phyloP scores from a whole-genome alignment of 2,888 invertebrate genomes.

The Orthonevra nobilis region DNA sequence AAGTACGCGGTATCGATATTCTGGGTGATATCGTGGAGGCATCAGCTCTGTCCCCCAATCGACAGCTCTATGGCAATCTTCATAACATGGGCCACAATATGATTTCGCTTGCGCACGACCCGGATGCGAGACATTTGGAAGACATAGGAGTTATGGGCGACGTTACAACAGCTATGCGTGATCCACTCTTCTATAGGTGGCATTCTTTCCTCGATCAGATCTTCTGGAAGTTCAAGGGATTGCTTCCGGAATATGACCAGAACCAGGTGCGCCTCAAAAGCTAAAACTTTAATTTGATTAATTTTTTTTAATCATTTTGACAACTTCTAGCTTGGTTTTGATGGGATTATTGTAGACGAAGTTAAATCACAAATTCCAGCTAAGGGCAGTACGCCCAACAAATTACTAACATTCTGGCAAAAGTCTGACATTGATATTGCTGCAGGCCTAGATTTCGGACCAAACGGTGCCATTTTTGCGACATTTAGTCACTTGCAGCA shows the following conservation, averaged over 20 bases:
- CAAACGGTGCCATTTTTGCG: slow-evolving; percentile 86
- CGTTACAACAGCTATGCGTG: slow-evolving; percentile 91
- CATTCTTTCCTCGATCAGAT: slow-evolving; percentile 88
- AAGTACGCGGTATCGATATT: slow-evolving; percentile 86
- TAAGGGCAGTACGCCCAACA: slow-evolving; percentile 80
- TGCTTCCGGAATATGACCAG: slow-evolving; percentile 82
- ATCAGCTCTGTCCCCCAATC: slow-evolving; percentile 85
- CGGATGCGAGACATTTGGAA: slow-evolving; percentile 86
- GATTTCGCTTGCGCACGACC: slow-evolving; percentile 89
- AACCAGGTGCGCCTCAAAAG: no score
- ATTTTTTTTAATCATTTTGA: background rate
- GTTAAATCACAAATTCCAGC: slow-evolving; percentile 73
- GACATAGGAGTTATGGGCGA: slow-evolving; percentile 90
- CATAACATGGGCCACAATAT: slow-evolving; percentile 92
- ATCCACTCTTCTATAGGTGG: slow-evolving; percentile 93
- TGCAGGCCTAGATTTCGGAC: slow-evolving; percentile 89
- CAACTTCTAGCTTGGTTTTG: slow-evolving; percentile 35
- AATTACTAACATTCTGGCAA: slow-evolving; percentile 88
- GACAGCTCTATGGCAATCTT: slow-evolving; percentile 87
- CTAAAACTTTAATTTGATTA: no score
- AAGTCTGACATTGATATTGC: slow-evolving; percentile 89
- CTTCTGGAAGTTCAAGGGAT: slow-evolving; percentile 86
- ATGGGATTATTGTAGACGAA: slow-evolving; percentile 68
- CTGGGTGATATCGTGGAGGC: slow-evolving; percentile 90
- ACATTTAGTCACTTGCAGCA: slow-evolving; percentile 90